These are phyloP conservation scores for Shargacucullia verbasci DNA, from an alignment of 2,888 invertebrate genomes.

Conservation along the genomic window DNA sequence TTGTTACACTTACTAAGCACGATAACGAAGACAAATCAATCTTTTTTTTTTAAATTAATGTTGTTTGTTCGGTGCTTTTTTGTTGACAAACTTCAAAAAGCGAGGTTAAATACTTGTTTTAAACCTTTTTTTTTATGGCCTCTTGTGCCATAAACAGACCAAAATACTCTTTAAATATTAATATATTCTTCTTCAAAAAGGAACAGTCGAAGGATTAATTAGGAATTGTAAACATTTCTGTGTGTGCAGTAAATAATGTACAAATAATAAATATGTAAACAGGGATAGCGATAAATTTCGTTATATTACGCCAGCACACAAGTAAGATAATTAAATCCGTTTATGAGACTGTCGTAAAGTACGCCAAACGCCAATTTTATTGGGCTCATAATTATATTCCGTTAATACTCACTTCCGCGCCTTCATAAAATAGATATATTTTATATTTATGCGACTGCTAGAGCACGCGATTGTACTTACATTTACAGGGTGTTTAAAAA, in stretches of 20 bases:
- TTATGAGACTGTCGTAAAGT: conserved; percentile 56
- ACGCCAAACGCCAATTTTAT: conserved; percentile 51
- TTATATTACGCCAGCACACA: conserved; percentile 42
- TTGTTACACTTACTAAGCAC: too few species aligned
- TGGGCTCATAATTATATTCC: conserved; percentile 56
- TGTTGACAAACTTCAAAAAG: too few species aligned
- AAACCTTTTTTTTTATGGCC: too few species aligned
- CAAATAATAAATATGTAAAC: conserved; percentile 44
- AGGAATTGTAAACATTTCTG: conserved; percentile 17
- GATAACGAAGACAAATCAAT: too few species aligned
- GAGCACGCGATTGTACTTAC: neutral
- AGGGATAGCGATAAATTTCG: conserved; percentile 42
- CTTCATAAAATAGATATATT: conserved; percentile 45
- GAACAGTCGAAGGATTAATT: conserved; percentile 20
- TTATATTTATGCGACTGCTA: conserved; percentile 25
- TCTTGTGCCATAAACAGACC: too few species aligned
- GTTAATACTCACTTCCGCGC: conserved; percentile 48
- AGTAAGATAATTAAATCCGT: conserved; percentile 56
- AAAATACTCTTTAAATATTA: too few species aligned
- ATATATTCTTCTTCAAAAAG: too few species aligned
- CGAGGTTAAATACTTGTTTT: too few species aligned
- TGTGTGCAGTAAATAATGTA: conserved; percentile 31
- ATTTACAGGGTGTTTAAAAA: too few species aligned
- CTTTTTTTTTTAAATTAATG: too few species aligned
- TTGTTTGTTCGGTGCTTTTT: too few species aligned